phyloP scores from a whole-genome alignment of 2,797 vertebrate genomes.

The Iguana delicatissima region DNA sequence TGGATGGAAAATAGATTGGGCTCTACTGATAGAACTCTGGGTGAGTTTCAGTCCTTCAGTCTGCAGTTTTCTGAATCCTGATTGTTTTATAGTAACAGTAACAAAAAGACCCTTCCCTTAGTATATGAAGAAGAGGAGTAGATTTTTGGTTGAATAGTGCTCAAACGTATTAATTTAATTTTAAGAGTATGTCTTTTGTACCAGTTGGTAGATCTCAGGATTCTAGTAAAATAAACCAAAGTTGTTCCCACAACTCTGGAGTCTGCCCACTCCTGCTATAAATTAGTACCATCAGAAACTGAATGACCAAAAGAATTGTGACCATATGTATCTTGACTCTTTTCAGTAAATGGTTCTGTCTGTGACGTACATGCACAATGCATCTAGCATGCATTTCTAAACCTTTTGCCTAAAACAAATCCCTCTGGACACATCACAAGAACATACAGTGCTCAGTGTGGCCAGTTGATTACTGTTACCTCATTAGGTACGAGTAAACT shows the following conservation, averaged over 20 bases:
- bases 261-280: neutral
- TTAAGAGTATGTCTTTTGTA: neutral
- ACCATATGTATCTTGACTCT: neutral
- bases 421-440: constrained; percentile 27
- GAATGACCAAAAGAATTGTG: neutral
- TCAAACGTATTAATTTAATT: neutral
- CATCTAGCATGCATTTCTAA: constrained; percentile 29
- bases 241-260: neutral
- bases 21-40: neutral
- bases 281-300: neutral
- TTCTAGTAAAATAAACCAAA: neutral
- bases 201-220: neutral
- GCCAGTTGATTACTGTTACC: constrained; percentile 63
- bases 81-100: neutral
- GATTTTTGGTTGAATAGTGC: too few relatives aligned
- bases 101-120: neutral
- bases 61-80: neutral
- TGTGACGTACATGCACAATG: neutral
- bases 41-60: neutral
- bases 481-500: constrained; percentile 65
- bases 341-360: neutral
- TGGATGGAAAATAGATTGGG: neutral
- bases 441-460: constrained; percentile 48
- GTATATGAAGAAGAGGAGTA: neutral
- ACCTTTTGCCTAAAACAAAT: constrained; percentile 42